Conservation (phyloP, 2,888 invertebrate genomes). For the Lypha dubia region DNA sequence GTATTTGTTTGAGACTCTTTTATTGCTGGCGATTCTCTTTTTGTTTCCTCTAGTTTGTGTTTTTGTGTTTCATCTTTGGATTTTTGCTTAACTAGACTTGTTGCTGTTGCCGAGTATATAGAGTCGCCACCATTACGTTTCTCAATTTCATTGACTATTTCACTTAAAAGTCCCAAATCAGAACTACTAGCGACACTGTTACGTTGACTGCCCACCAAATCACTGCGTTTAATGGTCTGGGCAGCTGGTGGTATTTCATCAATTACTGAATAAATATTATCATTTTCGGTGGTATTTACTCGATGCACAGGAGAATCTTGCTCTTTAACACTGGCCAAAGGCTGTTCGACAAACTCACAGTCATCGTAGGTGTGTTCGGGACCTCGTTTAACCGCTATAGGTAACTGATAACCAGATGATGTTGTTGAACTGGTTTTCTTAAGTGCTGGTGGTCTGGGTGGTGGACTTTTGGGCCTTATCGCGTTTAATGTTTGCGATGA, state of each 20-base stretch:
- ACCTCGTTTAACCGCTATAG: constrained; percentile 80
- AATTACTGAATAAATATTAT: constrained; percentile 94
- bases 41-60: constrained; percentile 49
- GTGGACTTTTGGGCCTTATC: constrained; percentile 88
- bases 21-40: constrained; percentile 8
- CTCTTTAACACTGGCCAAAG: constrained; percentile 87
- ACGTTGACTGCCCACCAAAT: constrained; percentile 79
- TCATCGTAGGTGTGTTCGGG: constrained; percentile 88
- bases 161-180: constrained; percentile 91
- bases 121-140: constrained; percentile 93
- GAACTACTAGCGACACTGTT: constrained; percentile 76
- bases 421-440: constrained; percentile 83
- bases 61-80: constrained; percentile 81
- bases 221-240: constrained; percentile 79
- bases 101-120: constrained; percentile 92
- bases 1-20: constrained; percentile 75
- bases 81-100: constrained; percentile 84
- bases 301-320: constrained; percentile 84
- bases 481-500: constrained; percentile 71
- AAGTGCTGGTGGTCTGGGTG: constrained; percentile 84
- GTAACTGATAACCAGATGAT: constrained; percentile 86
- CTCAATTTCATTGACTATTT: constrained; percentile 94
- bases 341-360: constrained; percentile 87
- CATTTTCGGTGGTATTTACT: constrained; percentile 84
- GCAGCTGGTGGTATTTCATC: constrained; percentile 88